Base-by-base conservation (phyloP, 92 coral and sea anemone species). In the Paramuricea clavata region DNA sequence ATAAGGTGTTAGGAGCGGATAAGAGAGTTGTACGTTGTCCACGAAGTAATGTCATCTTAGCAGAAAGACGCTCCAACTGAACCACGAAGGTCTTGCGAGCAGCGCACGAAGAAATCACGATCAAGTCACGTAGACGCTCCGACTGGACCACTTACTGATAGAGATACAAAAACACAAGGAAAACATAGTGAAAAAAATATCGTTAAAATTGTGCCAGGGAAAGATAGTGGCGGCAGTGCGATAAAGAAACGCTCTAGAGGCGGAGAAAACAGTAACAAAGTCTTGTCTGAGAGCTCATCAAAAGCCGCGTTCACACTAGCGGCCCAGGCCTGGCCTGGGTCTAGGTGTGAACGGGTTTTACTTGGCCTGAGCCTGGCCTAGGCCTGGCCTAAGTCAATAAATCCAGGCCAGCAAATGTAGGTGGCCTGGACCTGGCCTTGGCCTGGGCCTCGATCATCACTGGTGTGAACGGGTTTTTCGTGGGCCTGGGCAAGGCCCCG, bases 131-230 rank as follows among this genome's bases (percentile, higher is more conserved):
- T 26, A 13, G 52, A 76, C 8, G 30, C 78, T 39, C 34, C 25
- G 0, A 3, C n/a, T 2, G 11, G 22, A 28, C 39, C 17, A 28
- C 34, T 43, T 32, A 47, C 59, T 3, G 61, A 44, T 47, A 47
- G 3, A 65, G 22, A 65, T 27, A 65, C 41, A 1, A 60, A 65
- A 33, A 17, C 11, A 5, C 26, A 25, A 12, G 22, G 21, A 28
- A 49, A 74, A 16, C 12, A 12, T 0, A 43, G 12, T 15, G 17
- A 43, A 35, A 47, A 22, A 42, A 39, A 93, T 89, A 69, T 92
- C 95, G n/a, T 95, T 97, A 6, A 95, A 83, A 35, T 92, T 95
- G 2, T 78, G 94, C 3, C 89, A 88, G 21, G 94, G 93, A 72
- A 79, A 91, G 5, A 44, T 21, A 73, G 32, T 23, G 0, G n/a